Base-by-base conservation (phyloP, 2,797 vertebrate species). In the Glyptemys insculpta region DNA sequence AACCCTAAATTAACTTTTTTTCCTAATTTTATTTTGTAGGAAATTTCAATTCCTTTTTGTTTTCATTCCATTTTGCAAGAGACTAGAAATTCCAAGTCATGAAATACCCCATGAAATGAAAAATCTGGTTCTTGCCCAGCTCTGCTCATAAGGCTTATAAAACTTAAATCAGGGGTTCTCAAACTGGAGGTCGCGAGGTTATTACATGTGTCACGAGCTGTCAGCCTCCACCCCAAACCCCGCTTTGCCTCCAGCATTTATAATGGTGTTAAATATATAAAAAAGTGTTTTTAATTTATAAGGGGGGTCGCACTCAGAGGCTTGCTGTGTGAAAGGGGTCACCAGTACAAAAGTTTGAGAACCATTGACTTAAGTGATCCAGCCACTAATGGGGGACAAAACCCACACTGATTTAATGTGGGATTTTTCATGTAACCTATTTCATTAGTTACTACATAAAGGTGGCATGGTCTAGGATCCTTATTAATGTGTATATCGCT, bases 1-100 rank as follows among this genome's bases (percentile, higher is more conserved):
- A 85, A 29, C 2, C 2, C 81, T 54, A 57, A 49, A 2, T 2
- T 25, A 80, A 52, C 82, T 21, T 16, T 59, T 83, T 83, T 93
- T 91, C 81, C 54, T 85, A 85, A 65, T 47, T 16, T 87, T 92
- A 2, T 5, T 88, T 37, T 79, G 2, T 12, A 79, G 23, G 27
- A 2, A 4, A 91, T 44, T 49, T 25, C 54, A 23, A n/a, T 0
- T 14, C 0, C 12, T 25, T 25, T 47, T 59, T 76, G n/a, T 2
- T 4, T 44, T 1, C 1, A 23, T 65, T 96, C 85, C 0, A 68
- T 87, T 94, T 92, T 52, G 11, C 2, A 89, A 34, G 27, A 18
- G 85, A 72, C 80, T 90, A 83, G 3, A 8, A 90, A 88, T 19
- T 3, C 25, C 34, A 52, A 12, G 0, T 81, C 85, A 65, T 5